Conservation (phyloP, 2,888 invertebrate species). For the Chymomyza amoena region DNA sequence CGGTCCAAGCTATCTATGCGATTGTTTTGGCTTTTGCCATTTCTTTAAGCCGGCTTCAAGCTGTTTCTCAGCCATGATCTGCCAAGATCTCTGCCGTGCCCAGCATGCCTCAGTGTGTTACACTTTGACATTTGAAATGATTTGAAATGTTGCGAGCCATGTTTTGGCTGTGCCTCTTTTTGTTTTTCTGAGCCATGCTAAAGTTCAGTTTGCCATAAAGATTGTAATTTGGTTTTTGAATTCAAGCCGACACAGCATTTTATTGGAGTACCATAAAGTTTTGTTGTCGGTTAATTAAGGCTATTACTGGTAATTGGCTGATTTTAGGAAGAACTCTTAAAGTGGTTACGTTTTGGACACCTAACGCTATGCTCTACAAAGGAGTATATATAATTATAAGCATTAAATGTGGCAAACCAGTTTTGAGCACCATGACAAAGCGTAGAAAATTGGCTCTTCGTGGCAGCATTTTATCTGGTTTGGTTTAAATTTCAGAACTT, state of each 20-base stretch:
- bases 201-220: constrained; percentile 59
- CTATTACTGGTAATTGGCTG: neutral
- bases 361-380: too few species aligned
- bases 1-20: neutral
- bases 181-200: constrained; percentile 40
- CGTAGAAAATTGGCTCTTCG: too few species aligned
- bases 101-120: constrained; percentile 1
- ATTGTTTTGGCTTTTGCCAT: constrained; percentile 60
- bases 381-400: too few species aligned
- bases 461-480: too few species aligned
- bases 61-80: constrained; percentile 22
- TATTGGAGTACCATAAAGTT: neutral
- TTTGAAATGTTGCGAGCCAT: constrained; percentile 20
- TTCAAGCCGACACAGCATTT: neutral
- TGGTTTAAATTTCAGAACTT: too few species aligned
- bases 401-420: too few species aligned
- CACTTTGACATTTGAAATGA: constrained; percentile 59
- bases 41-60: constrained; percentile 57
- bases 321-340: neutral
- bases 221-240: neutral
- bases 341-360: neutral
- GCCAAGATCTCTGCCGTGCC: constrained; percentile 7
- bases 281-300: neutral
- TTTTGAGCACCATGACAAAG: too few species aligned
- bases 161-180: constrained; percentile 7